A percentile compares a stretch with the other conserved stretches of the same genome.
These are phyloP conservation scores for Eudasyphora cyanicolor DNA, from an alignment of 2,888 invertebrate genomes.

Conservation along the genomic window DNA sequence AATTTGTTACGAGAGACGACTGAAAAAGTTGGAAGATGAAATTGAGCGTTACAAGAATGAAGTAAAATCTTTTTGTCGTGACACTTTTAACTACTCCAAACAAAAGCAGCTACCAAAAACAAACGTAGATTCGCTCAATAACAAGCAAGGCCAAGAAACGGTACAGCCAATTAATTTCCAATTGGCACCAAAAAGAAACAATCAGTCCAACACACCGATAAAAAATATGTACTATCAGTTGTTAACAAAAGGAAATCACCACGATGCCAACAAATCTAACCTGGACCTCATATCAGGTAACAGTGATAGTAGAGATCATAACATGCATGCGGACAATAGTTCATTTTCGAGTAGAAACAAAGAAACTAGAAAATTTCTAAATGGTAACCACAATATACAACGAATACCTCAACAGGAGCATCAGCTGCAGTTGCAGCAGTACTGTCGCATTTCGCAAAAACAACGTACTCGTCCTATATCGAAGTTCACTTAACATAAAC, in stretches of 20 bases:
- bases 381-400: neutral
- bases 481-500: conserved; percentile 62
- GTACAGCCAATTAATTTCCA: conserved; percentile 36
- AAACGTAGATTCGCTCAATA: neutral
- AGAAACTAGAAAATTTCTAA: conserved; percentile 22
- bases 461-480: conserved; percentile 62
- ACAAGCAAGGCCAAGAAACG: conserved; percentile 27
- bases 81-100: conserved; percentile 63
- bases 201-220: conserved; percentile 47
- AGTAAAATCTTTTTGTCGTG: conserved; percentile 72
- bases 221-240: conserved; percentile 63
- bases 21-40: conserved; percentile 72
- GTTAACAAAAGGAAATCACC: conserved; percentile 62
- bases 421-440: conserved; percentile 48
- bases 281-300: conserved; percentile 49
- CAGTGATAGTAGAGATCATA: conserved; percentile 44
- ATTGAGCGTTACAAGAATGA: conserved; percentile 74
- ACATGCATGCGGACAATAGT: conserved; percentile 15
- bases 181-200: conserved; percentile 31
- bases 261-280: conserved; percentile 56
- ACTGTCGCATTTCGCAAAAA: conserved; percentile 36
- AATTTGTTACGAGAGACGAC: conserved; percentile 71
- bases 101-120: conserved; percentile 32
- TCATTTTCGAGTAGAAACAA: conserved; percentile 46
- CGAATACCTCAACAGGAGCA: conserved; percentile 27